phyloP scores from a whole-genome alignment of 1,140 invertebrate species.

The Ectropis grisescens region DNA sequence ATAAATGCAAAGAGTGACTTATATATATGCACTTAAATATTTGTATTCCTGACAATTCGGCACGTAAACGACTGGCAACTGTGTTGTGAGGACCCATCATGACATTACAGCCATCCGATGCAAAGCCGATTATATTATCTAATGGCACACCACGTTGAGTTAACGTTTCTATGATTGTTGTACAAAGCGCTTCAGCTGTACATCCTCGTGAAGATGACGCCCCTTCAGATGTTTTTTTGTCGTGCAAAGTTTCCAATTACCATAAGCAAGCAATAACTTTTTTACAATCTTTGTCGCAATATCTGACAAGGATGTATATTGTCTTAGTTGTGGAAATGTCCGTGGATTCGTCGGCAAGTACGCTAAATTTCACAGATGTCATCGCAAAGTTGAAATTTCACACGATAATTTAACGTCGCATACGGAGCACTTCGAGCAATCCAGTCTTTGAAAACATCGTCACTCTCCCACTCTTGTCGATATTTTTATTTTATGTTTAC shows the following conservation, averaged over 20 bases:
- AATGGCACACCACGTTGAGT: conserved; percentile 1
- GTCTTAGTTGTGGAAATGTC: neutral
- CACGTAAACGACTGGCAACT: conserved; percentile 3
- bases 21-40: conserved; percentile 11
- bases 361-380: neutral
- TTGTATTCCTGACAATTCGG: conserved; percentile 2
- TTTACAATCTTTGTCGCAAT: neutral
- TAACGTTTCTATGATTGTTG: neutral
- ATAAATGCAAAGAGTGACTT: conserved; percentile 13
- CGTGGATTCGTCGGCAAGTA: neutral
- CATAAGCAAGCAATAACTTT: too few relatives aligned
- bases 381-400: too few relatives aligned
- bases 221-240: too few relatives aligned
- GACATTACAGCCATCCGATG: conserved; percentile 6
- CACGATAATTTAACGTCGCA: too few relatives aligned
- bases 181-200: too few relatives aligned
- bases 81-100: conserved; percentile 13
- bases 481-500: too few relatives aligned
- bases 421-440: too few relatives aligned
- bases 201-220: too few relatives aligned
- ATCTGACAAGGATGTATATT: neutral
- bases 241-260: too few relatives aligned
- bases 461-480: too few relatives aligned
- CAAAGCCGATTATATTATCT: conserved; percentile 11
- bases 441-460: too few relatives aligned